A percentile compares a stretch with the other conserved stretches of the same genome.
Conservation (phyloP, 2,113 vertebrate species). For the Dasyornis broadbenti region DNA sequence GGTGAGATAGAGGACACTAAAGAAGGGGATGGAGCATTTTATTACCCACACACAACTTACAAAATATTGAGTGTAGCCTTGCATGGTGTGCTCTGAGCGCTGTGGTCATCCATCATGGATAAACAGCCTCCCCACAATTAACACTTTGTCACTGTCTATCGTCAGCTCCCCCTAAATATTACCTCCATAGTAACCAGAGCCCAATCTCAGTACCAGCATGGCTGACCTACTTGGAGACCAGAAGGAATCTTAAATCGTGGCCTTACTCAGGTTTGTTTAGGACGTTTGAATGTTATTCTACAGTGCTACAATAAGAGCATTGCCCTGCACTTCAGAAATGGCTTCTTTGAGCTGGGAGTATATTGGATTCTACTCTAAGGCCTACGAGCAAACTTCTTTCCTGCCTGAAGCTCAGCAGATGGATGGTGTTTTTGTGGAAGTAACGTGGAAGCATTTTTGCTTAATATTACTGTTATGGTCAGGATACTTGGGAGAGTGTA, state of each 20-base stretch:
- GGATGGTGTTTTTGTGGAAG: background rate
- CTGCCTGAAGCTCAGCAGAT: background rate
- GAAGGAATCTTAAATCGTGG: background rate
- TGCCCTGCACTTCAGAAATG: background rate
- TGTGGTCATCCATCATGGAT: background rate
- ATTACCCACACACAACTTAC: background rate
- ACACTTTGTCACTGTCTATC: background rate
- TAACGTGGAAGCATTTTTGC: background rate
- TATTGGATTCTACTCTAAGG: background rate
- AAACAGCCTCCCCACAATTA: constrained; percentile 14
- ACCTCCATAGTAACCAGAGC: background rate
- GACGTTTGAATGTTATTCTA: background rate
- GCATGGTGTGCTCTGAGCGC: background rate
- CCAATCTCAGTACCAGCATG: background rate
- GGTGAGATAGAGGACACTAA: constrained; percentile 3
- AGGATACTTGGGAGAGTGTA: background rate
- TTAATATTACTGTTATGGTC: background rate
- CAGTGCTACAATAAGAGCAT: background rate
- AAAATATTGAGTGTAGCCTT: constrained; percentile 30
- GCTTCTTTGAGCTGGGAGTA: background rate
- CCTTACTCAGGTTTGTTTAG: background rate
- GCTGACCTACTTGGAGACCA: background rate
- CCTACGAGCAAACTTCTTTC: background rate
- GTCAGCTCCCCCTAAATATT: background rate
- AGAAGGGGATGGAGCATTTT: background rate